Evolutionary conservation across 1,140 invertebrate genomes (phyloP), one percentile per base, ranked within the genome.

Genomic region (Macrobrachium rosenbergii): DNA sequence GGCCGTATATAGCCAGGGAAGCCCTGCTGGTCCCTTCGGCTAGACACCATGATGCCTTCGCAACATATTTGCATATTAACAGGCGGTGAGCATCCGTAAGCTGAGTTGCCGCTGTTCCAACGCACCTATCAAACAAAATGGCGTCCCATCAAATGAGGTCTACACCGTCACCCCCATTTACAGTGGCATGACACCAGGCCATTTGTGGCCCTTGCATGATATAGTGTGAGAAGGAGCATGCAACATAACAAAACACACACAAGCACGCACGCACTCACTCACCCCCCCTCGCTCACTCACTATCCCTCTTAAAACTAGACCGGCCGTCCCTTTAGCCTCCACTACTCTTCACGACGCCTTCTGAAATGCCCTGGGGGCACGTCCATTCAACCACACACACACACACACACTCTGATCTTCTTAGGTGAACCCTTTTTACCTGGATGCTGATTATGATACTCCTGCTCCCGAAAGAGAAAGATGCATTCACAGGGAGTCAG

Each of bases 51-150:
- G 83, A 80, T 86, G 76, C 83, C 80, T 80, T 80, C 45, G 77
- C 83, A 86, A 72, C 75, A 37, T 72, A 86, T 86, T 86, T 86
- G 83, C 83, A 86, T 86, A 86, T 86, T 86, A 86, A 86, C 76
- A 80, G 83, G 83, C 76, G 59, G 23, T 37, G 37, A 45, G 77
- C 77, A 79, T 62, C 76, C 76, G 76, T 52, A 37, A 52, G 28
- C 3, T 45, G 43, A 58, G 62, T 52, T 45, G 76, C 76, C 62
- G n/a, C 77, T 21, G 10, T 37, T 64, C 62, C 10, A 43, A 78
- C 45, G 62, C 76, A 64, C 83, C 83, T 80, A 86, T 86, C 76
- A 80, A 79, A 86, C 83, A 86, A 86, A 86, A 86, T 86, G 83
- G 83, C 77, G 83, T 58, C 72, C 76, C 73, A 86, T 80, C 77